Base-by-base conservation (phyloP, 2,888 invertebrate genomes). In the Sisyra nigra region DNA sequence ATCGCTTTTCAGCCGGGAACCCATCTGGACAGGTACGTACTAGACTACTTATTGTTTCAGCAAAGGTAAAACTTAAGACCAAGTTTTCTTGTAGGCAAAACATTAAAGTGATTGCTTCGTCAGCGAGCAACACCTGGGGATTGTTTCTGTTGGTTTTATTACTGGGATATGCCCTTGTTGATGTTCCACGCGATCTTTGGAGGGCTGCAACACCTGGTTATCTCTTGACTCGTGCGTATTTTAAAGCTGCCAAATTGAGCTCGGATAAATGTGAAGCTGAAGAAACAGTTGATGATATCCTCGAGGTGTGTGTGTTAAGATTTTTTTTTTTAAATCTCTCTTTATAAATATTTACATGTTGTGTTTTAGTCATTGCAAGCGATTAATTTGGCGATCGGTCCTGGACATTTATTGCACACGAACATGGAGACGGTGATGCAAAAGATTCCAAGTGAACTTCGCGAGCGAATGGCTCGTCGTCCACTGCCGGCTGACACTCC, bases 121-220 rank as follows among this genome's bases (percentile, higher is more conserved):
- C 96, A 11, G 97, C 98, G 3, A 94, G 94, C 56, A 99, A 99
- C 60, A 98, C 98, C 0, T 99, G 98, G 98, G 98, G 98, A 45
- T 67, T 99, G 42, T 93, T 97, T 60, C 67, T 98, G 24, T 67
- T 99, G 39, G 89, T 98, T 38, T 66, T 98, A 15, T 68, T 99
- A 48, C 72, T 98, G 14, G 89, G 87, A 19, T 96, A 97, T 63
- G 94, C 97, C 0, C 69, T 98, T 44, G 96, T 99, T 0, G 96
- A 97, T 66, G 87, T 98, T 3, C 89, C 87, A 1, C 74, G 96
- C 45, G 82, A 80, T 49, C 65, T 94, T 33, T 98, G 96, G 93
- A 82, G 89, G 56, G 80, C 81, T 52, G 83, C 91, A 3, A 85
- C 85, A 58, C 80, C 81, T 47, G 85, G 84, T 37, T 84, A 88